Evolutionary conservation across 1,140 invertebrate species (phyloP), one percentile per base, ranked within the genome.

Genomic region (Drosophila equinoxialis): DNA sequence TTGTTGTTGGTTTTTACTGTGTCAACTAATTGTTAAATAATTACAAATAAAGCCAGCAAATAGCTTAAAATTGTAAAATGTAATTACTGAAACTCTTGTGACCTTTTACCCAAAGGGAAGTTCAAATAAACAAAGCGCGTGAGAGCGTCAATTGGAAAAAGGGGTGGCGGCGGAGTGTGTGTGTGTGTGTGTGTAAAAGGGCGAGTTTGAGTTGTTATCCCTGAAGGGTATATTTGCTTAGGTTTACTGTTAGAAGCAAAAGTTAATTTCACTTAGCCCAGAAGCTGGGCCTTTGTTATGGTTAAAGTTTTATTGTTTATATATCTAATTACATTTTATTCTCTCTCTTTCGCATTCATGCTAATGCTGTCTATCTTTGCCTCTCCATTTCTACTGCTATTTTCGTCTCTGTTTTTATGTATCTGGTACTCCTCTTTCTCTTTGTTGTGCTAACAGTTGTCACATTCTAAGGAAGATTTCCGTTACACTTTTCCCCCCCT

Each of bases 281-380:
- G 45, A 51, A 20, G 59, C 65, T 59, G 14, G 30, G 23, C 30
- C 45, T 41, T 72, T 51, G 60, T 67, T 67, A 71, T 71, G 68
- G 57, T 68, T 68, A 82, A 78, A 82, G 54, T 83, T 76, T 69
- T 73, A 83, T 83, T 83, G 80, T 83, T 76, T 69, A 68, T 64
- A 72, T 68, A 61, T 79, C 71, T 82, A 82, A 82, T 83, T 83
- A 77, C 48, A 66, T 59, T 71, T 68, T 20, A 51, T 51, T 17
- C 45, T 20, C 39, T 72, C 64, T 61, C 60, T 67, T 51, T 54
- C n/a, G 13, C 23, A n/a, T 26, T 54, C 17, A 37, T 37, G 35
- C 35, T 37, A 37, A 37, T 37, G 35, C 57, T 42, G 33, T 20
- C 33, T 51, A n/a, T 8, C 35, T 26, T 54, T 33, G 26, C 37